Conservation (phyloP, 2,888 invertebrate genomes). For the Hypomecis atomaria region DNA sequence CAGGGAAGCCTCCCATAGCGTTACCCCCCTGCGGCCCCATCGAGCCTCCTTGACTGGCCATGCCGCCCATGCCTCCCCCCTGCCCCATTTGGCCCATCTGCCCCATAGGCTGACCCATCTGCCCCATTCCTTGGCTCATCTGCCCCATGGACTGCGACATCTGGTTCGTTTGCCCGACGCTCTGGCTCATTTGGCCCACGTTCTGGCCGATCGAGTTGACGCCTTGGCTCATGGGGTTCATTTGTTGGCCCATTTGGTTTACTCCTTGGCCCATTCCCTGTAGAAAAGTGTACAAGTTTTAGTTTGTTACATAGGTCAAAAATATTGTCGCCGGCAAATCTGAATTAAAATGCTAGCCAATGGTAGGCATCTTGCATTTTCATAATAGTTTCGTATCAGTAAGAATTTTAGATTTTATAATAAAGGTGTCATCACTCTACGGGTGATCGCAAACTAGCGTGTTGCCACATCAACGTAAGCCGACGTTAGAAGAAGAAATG, state of each 20-base stretch:
- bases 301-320: slow-evolving; percentile 1
- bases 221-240: slow-evolving; percentile 77
- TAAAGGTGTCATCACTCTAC: too few species aligned
- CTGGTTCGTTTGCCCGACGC: slow-evolving; percentile 74
- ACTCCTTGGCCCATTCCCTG: slow-evolving; percentile 80
- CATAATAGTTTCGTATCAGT: too few species aligned
- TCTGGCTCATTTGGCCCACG: slow-evolving; percentile 80
- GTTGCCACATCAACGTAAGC: too few species aligned
- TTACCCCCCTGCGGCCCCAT: slow-evolving; percentile 81
- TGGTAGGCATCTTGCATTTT: too few species aligned
- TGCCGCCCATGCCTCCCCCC: slow-evolving; percentile 74
- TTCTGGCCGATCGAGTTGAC: slow-evolving; percentile 76
- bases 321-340: too few species aligned
- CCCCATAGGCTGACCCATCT: slow-evolving; percentile 80
- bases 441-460: too few species aligned
- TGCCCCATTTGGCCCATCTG: slow-evolving; percentile 85
- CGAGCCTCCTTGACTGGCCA: slow-evolving; percentile 79
- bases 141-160: slow-evolving; percentile 77
- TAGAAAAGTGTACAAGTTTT: slow-evolving; percentile 29
- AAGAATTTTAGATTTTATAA: too few species aligned
- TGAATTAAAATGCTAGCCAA: too few species aligned
- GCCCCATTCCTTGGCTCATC: slow-evolving; percentile 77
- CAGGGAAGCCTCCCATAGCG: slow-evolving; percentile 81
- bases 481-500: too few species aligned
- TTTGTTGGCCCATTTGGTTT: slow-evolving; percentile 80